Percentiles rank a stretch among this genome's conserved stretches.
These are phyloP conservation scores for Halichoeres trimaculatus DNA, from an alignment of 2,113 vertebrate genomes.

Conservation along the genomic window DNA sequence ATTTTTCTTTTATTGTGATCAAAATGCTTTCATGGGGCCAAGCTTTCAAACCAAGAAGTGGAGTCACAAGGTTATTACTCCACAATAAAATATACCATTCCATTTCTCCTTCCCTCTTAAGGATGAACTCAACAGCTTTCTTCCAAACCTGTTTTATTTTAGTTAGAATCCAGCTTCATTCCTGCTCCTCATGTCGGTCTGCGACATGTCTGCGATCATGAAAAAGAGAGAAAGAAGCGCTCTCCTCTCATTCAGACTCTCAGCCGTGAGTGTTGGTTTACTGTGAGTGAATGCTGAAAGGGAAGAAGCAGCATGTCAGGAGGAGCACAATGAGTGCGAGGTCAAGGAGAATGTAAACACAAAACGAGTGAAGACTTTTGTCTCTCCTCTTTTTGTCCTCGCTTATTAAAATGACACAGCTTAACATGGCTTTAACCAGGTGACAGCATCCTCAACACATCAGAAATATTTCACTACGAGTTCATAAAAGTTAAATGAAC, in stretches of 20 bases:
- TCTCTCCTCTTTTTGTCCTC: not conserved
- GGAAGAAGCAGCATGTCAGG: not conserved
- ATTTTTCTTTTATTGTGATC: not conserved
- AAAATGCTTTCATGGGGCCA: not conserved
- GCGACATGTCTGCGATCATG: too few relatives aligned
- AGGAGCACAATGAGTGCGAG: not conserved
- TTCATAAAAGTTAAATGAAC: too few relatives aligned
- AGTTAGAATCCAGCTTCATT: not conserved
- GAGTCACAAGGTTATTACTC: not conserved
- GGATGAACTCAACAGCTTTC: not conserved
- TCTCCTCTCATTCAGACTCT: not conserved
- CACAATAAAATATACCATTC: not conserved
- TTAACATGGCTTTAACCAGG: too few relatives aligned
- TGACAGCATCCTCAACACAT: too few relatives aligned
- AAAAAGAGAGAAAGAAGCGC: not conserved
- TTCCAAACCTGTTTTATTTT: too few relatives aligned
- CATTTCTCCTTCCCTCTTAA: not conserved
- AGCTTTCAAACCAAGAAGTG: not conserved
- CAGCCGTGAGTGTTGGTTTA: not conserved
- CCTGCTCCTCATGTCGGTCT: not conserved
- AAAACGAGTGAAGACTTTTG: not conserved
- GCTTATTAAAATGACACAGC: too few relatives aligned
- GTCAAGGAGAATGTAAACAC: not conserved
- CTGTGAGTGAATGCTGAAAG: not conserved
- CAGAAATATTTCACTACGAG: too few relatives aligned